Evolutionary conservation across 2,113 vertebrate species (phyloP).

Genomic region (Benitochromis conjunctus): DNA sequence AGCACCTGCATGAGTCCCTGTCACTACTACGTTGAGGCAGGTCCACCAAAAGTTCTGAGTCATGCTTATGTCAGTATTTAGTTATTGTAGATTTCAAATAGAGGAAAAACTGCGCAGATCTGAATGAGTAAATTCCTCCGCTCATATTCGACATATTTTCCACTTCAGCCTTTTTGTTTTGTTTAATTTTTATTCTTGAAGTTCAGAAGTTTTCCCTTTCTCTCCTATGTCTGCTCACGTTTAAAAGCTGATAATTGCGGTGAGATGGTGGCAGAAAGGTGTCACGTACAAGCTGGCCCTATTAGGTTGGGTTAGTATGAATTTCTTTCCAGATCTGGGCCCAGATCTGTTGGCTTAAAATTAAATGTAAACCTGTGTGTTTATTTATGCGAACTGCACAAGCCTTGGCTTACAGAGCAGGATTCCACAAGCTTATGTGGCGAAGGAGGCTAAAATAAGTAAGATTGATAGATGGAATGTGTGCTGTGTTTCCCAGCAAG

Average conservation of each 20-base stretch:
- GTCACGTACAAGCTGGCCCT: background rate
- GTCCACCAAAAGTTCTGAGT: background rate
- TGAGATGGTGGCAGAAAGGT: background rate
- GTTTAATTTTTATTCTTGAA: background rate
- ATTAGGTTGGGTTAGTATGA: background rate
- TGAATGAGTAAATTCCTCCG: background rate
- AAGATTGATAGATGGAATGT: slow-evolving; percentile 23
- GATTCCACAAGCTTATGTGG: background rate
- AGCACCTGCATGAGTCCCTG: background rate
- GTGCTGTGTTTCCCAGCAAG: slow-evolving; percentile 29
- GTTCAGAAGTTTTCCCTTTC: background rate
- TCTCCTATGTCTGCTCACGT: background rate
- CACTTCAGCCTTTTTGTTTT: background rate
- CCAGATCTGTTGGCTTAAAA: background rate
- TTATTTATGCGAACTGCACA: background rate
- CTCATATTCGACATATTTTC: background rate
- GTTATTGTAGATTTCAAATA: background rate
- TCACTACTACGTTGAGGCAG: background rate
- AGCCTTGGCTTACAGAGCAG: background rate
- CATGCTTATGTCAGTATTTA: background rate
- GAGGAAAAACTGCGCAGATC: background rate
- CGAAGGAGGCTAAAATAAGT: background rate
- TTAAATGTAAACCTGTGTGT: background rate
- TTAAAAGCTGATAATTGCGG: background rate
- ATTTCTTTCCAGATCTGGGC: background rate